Evolutionary conservation across 2,888 invertebrate genomes (phyloP), one percentile per base, ranked within the genome.

Genomic region (Tetanocera ferruginea): DNA sequence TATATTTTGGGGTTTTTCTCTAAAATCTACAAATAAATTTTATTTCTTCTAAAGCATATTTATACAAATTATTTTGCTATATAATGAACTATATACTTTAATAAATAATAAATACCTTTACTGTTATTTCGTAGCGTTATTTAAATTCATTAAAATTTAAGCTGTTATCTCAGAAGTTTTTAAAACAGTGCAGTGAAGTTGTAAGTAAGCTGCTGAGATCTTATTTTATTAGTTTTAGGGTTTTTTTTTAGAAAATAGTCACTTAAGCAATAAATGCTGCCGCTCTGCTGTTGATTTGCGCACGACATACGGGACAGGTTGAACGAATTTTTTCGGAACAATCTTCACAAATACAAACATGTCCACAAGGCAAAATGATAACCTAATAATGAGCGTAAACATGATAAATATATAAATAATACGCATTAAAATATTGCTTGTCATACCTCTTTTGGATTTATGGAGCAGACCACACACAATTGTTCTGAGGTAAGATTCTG

Each of bases 321-420:
- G 92, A 91, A 19, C 90, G 91, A 78, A 97, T 94, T 85, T 93
- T 93, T 80, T 93, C 93, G 1, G 93, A 93, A 87, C 97, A 97
- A 88, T 97, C 95, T 88, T 95, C 95, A 87, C 97, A 97, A 37
- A 97, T 90, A 85, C 97, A 97, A 6, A 97, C 95, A 88, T 97
- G 97, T 0, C 97, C 97, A 89, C 97, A 97, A 0, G 97, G 96
- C 80, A 97, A 89, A 75, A 97, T 89, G 83, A 97, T 95, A 57
- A 96, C 94, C 93, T 94, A 88, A 43, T 91, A 91, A 34, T 11
- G 25, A 64, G 67, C 9, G 1, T 6, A n/a, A 5, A 31, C 67
- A 67, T 37, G 5, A 9, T 23, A 28, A 11, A 11, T 57, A 57
- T 0, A 28, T 3, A 14, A 2, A 6, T 43, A 43, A 11, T n/a